These are phyloP conservation scores for Tolmerus cingulatus DNA, from an alignment of 2,888 invertebrate species.

Conservation along the genomic window DNA sequence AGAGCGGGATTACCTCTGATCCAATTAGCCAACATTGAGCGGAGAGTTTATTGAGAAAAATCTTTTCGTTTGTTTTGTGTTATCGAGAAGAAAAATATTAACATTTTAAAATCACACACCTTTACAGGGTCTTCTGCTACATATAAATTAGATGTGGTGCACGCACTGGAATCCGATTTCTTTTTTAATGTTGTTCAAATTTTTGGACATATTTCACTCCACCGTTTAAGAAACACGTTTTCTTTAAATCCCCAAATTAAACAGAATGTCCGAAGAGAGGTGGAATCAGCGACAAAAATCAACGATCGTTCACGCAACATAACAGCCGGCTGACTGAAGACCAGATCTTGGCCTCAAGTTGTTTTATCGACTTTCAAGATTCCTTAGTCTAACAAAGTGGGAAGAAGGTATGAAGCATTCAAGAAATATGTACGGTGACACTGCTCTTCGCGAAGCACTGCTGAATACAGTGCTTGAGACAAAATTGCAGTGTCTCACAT, in stretches of 20 bases:
- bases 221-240: background rate
- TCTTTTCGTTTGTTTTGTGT: background rate
- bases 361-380: slow-evolving; percentile 30
- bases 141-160: background rate
- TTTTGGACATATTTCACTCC: background rate
- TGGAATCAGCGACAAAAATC: background rate
- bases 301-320: background rate
- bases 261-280: background rate
- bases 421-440: background rate
- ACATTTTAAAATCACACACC: background rate
- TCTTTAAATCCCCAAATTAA: background rate
- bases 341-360: slow-evolving; percentile 10
- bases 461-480: background rate
- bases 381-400: background rate
- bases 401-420: background rate
- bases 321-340: slow-evolving; percentile 29
- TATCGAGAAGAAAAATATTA: background rate
- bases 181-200: background rate
- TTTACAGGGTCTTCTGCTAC: background rate
- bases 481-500: background rate
- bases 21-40: slow-evolving; percentile 6
- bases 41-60: background rate
- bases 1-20: slow-evolving; percentile 22
- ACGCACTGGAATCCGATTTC: background rate
- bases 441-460: background rate